phyloP scores from a whole-genome alignment of 2,888 invertebrate genomes.

The Folsomia manolachei region DNA sequence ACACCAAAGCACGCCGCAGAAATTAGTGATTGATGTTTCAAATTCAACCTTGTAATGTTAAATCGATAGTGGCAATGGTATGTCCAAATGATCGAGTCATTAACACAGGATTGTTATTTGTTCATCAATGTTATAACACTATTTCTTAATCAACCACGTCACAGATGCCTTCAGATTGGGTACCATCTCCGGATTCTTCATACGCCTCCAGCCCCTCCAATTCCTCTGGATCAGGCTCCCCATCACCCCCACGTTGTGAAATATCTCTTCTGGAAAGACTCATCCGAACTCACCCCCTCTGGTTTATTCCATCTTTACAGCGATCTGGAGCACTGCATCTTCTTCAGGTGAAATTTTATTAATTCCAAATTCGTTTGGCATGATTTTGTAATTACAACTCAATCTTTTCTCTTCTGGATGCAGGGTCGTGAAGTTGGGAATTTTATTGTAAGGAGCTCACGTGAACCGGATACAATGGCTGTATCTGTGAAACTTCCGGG shows the following conservation, averaged over 20 bases:
- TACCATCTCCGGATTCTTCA: slow-evolving; percentile 44
- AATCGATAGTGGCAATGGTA: too few species aligned
- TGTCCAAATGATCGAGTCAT: too few species aligned
- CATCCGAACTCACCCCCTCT: slow-evolving; percentile 75
- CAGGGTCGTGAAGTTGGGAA: slow-evolving; percentile 61
- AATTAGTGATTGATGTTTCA: too few species aligned
- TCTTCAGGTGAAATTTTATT: slow-evolving; percentile 84
- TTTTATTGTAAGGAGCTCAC: slow-evolving; percentile 91
- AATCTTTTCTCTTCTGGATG: too few species aligned
- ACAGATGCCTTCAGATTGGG: background rate
- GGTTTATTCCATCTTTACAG: slow-evolving; percentile 92
- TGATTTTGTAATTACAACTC: too few species aligned
- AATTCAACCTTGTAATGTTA: too few species aligned
- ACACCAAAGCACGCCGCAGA: too few species aligned
- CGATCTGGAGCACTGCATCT: slow-evolving; percentile 90
- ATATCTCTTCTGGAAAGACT: slow-evolving; percentile 42
- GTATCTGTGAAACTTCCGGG: slow-evolving; percentile 87
- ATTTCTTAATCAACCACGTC: background rate
- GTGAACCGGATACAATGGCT: slow-evolving; percentile 91
- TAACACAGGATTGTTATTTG: too few species aligned
- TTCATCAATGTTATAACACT: too few species aligned
- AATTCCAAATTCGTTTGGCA: too few species aligned
- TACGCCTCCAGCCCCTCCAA: slow-evolving; percentile 43
- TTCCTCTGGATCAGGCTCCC: slow-evolving; percentile 42
- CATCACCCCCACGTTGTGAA: slow-evolving; percentile 43